Conservation (phyloP, 2,113 vertebrate genomes). For the Globicephala melas region DNA sequence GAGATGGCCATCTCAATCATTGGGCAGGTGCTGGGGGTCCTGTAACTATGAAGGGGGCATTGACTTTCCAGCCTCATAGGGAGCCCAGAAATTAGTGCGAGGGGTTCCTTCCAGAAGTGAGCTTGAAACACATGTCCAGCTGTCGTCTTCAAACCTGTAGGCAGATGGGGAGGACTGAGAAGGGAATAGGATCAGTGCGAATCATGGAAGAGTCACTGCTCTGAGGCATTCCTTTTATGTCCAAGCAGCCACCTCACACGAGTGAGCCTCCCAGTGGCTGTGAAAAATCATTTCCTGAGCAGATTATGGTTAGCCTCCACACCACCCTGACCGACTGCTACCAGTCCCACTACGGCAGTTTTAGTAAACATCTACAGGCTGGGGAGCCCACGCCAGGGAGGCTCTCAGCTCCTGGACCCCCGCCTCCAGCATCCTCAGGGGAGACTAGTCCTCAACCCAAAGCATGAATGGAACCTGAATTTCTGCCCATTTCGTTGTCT, state of each 20-base stretch:
- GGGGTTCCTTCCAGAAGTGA: not conserved
- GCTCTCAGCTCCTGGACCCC: not conserved
- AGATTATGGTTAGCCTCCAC: not conserved
- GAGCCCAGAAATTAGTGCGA: not conserved
- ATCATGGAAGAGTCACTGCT: not conserved
- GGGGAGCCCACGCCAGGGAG: not conserved
- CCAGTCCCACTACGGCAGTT: not conserved
- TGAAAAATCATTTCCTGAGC: not conserved
- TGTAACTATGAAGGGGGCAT: not conserved
- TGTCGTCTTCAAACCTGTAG: not conserved
- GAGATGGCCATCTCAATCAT: not conserved
- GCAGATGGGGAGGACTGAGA: not conserved
- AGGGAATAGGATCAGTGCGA: not conserved
- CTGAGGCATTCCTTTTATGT: not conserved
- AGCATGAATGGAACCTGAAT: not conserved
- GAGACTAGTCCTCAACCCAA: not conserved
- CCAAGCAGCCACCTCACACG: not conserved
- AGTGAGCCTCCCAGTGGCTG: not conserved
- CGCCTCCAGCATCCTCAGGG: not conserved
- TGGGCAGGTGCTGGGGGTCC: not conserved
- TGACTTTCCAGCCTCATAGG: not conserved
- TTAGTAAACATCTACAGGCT: not conserved
- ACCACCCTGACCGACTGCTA: not conserved
- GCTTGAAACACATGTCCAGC: not conserved
- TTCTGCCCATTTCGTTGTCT: not conserved